phyloP scores from a whole-genome alignment of 2,797 vertebrate species.

The Enteromius radiatus region DNA sequence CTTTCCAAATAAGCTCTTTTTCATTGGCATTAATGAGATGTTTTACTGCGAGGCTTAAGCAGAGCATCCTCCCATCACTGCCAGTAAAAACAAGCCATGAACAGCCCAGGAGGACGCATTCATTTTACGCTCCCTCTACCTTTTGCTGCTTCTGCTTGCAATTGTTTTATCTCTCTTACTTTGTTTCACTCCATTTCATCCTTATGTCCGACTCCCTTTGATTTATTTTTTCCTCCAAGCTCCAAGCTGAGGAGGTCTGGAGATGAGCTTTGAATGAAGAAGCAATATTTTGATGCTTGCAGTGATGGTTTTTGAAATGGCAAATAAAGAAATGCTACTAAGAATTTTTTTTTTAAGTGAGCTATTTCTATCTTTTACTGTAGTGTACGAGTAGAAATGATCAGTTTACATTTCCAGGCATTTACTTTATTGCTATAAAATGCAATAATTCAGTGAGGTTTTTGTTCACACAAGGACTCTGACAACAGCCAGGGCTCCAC shows the following conservation, averaged over 20 bases:
- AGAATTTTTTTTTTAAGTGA: no score
- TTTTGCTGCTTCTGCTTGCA: not conserved
- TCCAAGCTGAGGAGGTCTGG: constrained; percentile 70
- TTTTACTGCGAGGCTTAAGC: constrained; percentile 29
- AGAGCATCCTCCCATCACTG: not conserved
- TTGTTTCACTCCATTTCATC: constrained; percentile 1
- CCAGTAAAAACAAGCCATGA: constrained; percentile 42
- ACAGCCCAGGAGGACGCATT: not conserved
- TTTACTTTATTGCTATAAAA: not conserved
- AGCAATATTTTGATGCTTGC: not conserved
- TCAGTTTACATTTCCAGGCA: not conserved
- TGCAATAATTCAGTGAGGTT: not conserved
- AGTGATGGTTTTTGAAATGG: not conserved
- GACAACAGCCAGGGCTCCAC: not conserved
- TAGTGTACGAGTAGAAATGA: no score
- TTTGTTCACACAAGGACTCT: not conserved
- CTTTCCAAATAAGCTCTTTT: constrained; percentile 25
- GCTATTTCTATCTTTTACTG: no score
- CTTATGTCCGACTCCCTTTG: not conserved
- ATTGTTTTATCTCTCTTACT: not conserved
- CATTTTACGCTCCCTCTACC: not conserved
- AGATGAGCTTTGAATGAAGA: constrained; percentile 69
- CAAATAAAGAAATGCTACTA: not conserved
- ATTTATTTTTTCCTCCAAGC: not conserved
- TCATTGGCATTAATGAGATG: constrained; percentile 37